Percentiles rank a stretch among this genome's conserved stretches.
These are phyloP conservation scores for Phaedon cochleariae DNA, from an alignment of 2,888 invertebrate species.

Conservation along the genomic window DNA sequence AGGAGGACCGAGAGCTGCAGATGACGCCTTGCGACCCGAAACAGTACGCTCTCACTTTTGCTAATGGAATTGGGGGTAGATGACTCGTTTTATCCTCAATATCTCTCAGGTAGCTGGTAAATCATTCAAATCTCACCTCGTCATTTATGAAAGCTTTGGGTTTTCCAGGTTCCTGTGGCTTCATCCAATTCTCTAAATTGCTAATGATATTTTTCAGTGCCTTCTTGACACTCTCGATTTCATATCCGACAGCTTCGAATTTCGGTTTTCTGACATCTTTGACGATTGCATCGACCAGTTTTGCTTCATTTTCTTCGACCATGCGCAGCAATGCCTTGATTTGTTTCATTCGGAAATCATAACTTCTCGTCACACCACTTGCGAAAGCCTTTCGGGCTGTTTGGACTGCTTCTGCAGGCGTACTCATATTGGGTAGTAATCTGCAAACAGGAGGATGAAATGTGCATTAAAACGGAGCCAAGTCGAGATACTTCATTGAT, in stretches of 20 bases:
- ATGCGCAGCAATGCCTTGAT: slow-evolving; percentile 76
- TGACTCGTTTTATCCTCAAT: no score
- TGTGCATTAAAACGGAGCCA: no score
- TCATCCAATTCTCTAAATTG: slow-evolving; percentile 80
- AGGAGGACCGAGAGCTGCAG: no score
- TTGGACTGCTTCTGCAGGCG: not conserved
- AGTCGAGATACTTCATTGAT: no score
- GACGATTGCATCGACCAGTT: slow-evolving; percentile 77
- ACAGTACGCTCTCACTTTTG: no score
- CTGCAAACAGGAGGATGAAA: not conserved
- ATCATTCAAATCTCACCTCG: slow-evolving; percentile 59
- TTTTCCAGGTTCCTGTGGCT: slow-evolving; percentile 76
- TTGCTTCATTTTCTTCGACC: slow-evolving; percentile 80
- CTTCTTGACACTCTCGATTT: slow-evolving; percentile 78
- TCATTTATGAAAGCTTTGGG: slow-evolving; percentile 76
- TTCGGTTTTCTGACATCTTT: slow-evolving; percentile 82
- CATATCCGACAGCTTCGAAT: slow-evolving; percentile 80
- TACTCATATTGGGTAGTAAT: not conserved
- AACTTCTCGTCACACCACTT: slow-evolving; percentile 81
- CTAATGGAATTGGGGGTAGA: no score
- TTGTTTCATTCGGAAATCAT: slow-evolving; percentile 84
- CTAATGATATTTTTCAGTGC: slow-evolving; percentile 77
- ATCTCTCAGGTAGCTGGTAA: no score
- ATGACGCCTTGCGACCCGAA: no score
- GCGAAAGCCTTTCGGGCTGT: slow-evolving; percentile 72